Evolutionary conservation across 1,140 invertebrate genomes (phyloP).

Genomic region (Ips nitidus): DNA sequence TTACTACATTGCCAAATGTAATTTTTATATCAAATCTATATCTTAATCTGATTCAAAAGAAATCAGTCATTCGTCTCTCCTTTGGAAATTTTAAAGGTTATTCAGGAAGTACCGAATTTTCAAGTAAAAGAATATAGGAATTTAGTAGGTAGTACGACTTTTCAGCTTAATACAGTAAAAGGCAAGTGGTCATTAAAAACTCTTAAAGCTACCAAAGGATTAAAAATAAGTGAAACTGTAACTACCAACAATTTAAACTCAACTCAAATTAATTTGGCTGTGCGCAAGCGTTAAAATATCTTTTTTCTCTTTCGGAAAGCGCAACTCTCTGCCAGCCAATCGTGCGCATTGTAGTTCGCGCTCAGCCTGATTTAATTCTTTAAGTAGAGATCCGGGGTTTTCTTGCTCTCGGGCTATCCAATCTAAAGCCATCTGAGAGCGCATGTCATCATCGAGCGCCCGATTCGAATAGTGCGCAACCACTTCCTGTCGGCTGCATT

Average conservation of each 20-base stretch:
- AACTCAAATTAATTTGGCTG: slow-evolving; percentile 66
- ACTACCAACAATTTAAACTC: slow-evolving; percentile 16
- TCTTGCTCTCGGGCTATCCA: slow-evolving; percentile 92
- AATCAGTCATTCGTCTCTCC: too few relatives aligned
- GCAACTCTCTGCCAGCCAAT: slow-evolving; percentile 83
- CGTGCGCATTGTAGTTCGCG: slow-evolving; percentile 87
- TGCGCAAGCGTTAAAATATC: slow-evolving; percentile 89
- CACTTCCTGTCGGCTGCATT: slow-evolving; percentile 92
- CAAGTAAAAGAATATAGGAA: too few relatives aligned
- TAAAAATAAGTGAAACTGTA: too few relatives aligned
- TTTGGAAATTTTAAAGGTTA: too few relatives aligned
- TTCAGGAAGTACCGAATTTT: too few relatives aligned
- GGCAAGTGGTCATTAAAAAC: too few relatives aligned
- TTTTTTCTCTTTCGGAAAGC: slow-evolving; percentile 94
- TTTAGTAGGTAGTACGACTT: too few relatives aligned
- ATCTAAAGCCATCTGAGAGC: slow-evolving; percentile 93
- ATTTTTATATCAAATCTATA: too few relatives aligned
- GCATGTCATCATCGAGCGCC: slow-evolving; percentile 90
- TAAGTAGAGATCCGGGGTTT: slow-evolving; percentile 72
- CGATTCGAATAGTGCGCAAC: slow-evolving; percentile 93
- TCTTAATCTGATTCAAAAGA: too few relatives aligned
- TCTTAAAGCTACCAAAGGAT: too few relatives aligned
- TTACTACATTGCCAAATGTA: too few relatives aligned
- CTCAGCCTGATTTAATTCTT: slow-evolving; percentile 81
- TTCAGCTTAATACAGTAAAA: too few relatives aligned